Percentiles rank a stretch among this genome's conserved stretches.
These are phyloP conservation scores for Psylliodes chrysocephalus DNA, from an alignment of 2,888 invertebrate genomes.

Conservation along the genomic window DNA sequence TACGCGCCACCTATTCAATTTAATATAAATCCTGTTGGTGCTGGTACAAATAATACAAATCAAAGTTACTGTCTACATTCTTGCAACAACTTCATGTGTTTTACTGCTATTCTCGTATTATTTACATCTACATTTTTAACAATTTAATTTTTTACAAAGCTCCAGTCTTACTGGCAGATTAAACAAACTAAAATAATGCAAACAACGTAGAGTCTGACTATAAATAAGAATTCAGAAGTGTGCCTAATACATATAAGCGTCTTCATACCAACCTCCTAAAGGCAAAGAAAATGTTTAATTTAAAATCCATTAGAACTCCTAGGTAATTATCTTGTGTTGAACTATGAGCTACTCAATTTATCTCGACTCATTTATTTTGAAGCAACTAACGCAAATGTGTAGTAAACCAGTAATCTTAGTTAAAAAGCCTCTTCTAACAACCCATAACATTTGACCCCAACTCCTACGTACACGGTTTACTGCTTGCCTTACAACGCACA, in stretches of 20 bases:
- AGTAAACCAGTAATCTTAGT: slow-evolving; percentile 27
- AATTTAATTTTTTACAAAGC: too few relatives aligned
- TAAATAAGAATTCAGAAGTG: too few relatives aligned
- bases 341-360: slow-evolving; percentile 9
- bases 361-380: slow-evolving; percentile 29
- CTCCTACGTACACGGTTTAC: slow-evolving; percentile 49
- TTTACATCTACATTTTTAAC: too few relatives aligned
- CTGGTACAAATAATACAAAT: too few relatives aligned
- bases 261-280: not conserved
- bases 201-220: too few relatives aligned
- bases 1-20: too few relatives aligned
- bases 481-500: slow-evolving; percentile 51
- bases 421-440: slow-evolving; percentile 50
- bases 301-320: not conserved
- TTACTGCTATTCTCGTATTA: too few relatives aligned
- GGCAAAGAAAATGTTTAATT: not conserved
- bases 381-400: slow-evolving; percentile 29
- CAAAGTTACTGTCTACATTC: too few relatives aligned
- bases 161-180: too few relatives aligned
- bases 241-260: not conserved
- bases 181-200: too few relatives aligned
- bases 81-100: too few relatives aligned
- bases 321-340: slow-evolving; percentile 3
- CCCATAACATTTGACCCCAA: slow-evolving; percentile 54
- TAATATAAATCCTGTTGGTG: too few relatives aligned